Evolutionary conservation across 2,797 vertebrate species (phyloP).

Genomic region (Typhlichthys subterraneus): DNA sequence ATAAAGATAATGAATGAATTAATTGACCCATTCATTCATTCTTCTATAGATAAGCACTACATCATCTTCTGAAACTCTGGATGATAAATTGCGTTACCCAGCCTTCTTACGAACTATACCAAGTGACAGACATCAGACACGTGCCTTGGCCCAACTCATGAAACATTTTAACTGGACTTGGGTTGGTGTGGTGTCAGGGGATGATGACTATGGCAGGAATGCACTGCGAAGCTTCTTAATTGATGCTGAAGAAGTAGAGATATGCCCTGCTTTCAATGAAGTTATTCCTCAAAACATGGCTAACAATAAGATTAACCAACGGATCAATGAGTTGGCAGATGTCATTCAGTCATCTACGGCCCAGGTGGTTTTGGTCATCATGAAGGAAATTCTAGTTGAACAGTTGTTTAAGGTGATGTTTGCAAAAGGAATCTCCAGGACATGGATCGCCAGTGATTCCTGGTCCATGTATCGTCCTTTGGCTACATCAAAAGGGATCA

Average conservation of each 20-base stretch:
- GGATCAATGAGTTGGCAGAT: slow-evolving; percentile 37
- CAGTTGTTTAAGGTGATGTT: slow-evolving; percentile 55
- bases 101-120: slow-evolving; percentile 64
- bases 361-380: slow-evolving; percentile 56
- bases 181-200: slow-evolving; percentile 58
- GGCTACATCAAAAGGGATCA: slow-evolving; percentile 50
- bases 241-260: slow-evolving; percentile 27
- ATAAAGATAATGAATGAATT: too few relatives aligned
- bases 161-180: slow-evolving; percentile 54
- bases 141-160: slow-evolving; percentile 50
- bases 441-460: slow-evolving; percentile 61
- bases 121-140: slow-evolving; percentile 58
- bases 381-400: slow-evolving; percentile 51
- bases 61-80: slow-evolving; percentile 55
- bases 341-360: slow-evolving; percentile 44
- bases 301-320: not conserved
- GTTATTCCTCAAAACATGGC: slow-evolving; percentile 46
- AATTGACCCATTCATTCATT: not conserved
- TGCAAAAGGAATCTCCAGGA: slow-evolving; percentile 38
- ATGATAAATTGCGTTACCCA: slow-evolving; percentile 57
- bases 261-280: slow-evolving; percentile 55
- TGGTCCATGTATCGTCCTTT: slow-evolving; percentile 53
- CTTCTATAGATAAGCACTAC: slow-evolving; percentile 56
- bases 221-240: slow-evolving; percentile 48
- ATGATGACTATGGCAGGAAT: slow-evolving; percentile 60